Base-by-base conservation (phyloP, 2,888 invertebrate genomes). In the Philonicus albiceps region DNA sequence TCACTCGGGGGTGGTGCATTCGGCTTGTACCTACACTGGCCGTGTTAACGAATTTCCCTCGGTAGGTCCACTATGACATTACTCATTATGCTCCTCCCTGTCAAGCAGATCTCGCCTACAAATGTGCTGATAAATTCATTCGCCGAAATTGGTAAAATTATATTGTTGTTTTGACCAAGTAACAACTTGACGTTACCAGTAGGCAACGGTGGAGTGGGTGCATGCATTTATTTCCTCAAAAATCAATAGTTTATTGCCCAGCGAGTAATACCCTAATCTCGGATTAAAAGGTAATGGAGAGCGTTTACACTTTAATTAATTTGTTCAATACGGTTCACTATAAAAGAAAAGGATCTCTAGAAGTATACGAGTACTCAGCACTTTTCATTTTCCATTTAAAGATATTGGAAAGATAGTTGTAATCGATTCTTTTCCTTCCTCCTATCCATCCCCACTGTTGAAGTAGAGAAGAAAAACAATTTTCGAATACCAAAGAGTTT, bases 1-100 rank as follows among this genome's bases (percentile, higher is more conserved):
- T 81, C 43, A 81, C 55, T 55, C 53, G 31, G 13, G 64, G 81
- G 80, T 37, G 55, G 55, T 81, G 64, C 64, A 81, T 55, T 81
- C 55, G 81, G 34, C 81, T 19, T 81, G 31, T 81, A 81, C 81
- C 55, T 64, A 64, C 55, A 37, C 34, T 22, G 55, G 19, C 7
- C 31, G 55, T 81, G 81, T 55, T 55, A 64, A 30, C 31, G 55
- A 37, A 64, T 19, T 55, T 81, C 81, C 64, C 34, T 6, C 30
- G 55, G 34, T 19, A 37, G 19, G 81, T 16, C 1, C 7, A 7
- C 22, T 64, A 27, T 16, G 49, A 49, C 64, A 81, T 34, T n/a
- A 19, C 37, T 31, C 81, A 64, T 81, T 81, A 64, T 34, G 34
- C 11, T 22, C 64, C n/a, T n/a, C 11, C 31, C 55, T n/a, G 55